Evolutionary conservation across 2,888 invertebrate genomes (phyloP), one percentile per base, ranked within the genome.

Genomic region (Copidosoma aretas): DNA sequence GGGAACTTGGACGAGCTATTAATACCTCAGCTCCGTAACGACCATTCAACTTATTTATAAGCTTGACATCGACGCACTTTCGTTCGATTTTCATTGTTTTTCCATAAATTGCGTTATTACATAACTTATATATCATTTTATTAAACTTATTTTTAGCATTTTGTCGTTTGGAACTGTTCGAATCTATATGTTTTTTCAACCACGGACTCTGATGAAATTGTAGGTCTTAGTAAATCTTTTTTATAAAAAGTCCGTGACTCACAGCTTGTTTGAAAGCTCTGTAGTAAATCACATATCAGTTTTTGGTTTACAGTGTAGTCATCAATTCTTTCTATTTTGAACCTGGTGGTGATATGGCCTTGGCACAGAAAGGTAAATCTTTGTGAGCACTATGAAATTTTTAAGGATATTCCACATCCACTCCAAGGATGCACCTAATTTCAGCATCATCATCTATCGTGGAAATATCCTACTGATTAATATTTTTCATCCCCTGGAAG

Each of bases 231-330:
- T 78, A 76, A 10, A 80, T 74, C 61, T 75, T 77, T 17, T 12
- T 61, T 1, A 76, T n/a, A n/a, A 51, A 71, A 21, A 80, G 64
- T 12, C 78, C 79, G 8, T 32, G 32, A 32, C 8, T 32, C 8
- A 32, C 8, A 8, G 32, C 32, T 32, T 32, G 32, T 32, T n/a
- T 76, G 64, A 84, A 73, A 62, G 77, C 79, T 32, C 32, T 3
- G 8, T 32, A 32, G 32, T 32, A 3, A 32, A 32, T 32, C 32
- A 32, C 32, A 8, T 39, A 73, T 57, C 70, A 81, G 80, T 72
- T 82, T 79, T 32, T 21, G 81, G 73, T 1, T 81, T 70, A 73
- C 82, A 81, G 49, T 70, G 72, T 39, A 60, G 32, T 39, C 61
- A 79, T 79, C 25, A 69, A 32, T 8, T 32, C 8, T 32, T 32